Evolutionary conservation across 2,797 vertebrate genomes (phyloP).

Genomic region (Gorsachius magnificus): DNA sequence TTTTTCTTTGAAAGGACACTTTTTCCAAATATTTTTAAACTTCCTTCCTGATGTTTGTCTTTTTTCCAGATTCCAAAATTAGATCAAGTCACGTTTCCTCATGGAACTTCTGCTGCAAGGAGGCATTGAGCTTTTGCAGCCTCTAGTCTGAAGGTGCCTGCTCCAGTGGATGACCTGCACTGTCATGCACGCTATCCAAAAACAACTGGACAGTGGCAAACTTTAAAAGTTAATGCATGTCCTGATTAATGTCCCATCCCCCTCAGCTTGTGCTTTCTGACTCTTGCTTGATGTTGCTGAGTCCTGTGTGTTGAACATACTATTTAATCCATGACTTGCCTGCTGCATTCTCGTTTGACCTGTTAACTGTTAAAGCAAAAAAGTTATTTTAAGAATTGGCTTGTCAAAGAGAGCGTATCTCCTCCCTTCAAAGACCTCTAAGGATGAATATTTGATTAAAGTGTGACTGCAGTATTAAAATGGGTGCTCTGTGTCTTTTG

Average conservation of each 20-base stretch:
- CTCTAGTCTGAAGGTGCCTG: conserved; percentile 59
- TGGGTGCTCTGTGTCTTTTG: conserved; percentile 25
- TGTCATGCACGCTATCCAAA: conserved; percentile 41
- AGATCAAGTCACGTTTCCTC: conserved; percentile 62
- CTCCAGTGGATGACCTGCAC: conserved; percentile 36
- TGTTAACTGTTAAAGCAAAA: conserved; percentile 22
- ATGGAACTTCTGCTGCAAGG: conserved; percentile 58
- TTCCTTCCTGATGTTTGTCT: conserved; percentile 70
- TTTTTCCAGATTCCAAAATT: conserved; percentile 72
- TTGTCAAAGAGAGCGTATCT: conserved; percentile 13
- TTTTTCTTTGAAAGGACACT: conserved; percentile 49
- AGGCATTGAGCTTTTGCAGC: conserved; percentile 63
- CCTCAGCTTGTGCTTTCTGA: conserved; percentile 31
- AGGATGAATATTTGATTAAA: conserved; percentile 45
- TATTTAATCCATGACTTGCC: conserved; percentile 25
- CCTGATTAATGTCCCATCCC: neutral
- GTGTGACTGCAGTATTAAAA: conserved; percentile 43
- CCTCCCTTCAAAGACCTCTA: neutral
- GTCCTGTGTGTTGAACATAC: neutral
- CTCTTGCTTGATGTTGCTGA: neutral
- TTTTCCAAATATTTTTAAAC: conserved; percentile 43
- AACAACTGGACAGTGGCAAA: conserved; percentile 45
- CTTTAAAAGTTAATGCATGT: conserved; percentile 45
- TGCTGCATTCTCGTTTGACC: neutral
- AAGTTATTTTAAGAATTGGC: conserved; percentile 13